Evolutionary conservation across 92 coral and sea anemone genomes (phyloP), one percentile per base, ranked within the genome.

Genomic region (Zoanthus gigantus): DNA sequence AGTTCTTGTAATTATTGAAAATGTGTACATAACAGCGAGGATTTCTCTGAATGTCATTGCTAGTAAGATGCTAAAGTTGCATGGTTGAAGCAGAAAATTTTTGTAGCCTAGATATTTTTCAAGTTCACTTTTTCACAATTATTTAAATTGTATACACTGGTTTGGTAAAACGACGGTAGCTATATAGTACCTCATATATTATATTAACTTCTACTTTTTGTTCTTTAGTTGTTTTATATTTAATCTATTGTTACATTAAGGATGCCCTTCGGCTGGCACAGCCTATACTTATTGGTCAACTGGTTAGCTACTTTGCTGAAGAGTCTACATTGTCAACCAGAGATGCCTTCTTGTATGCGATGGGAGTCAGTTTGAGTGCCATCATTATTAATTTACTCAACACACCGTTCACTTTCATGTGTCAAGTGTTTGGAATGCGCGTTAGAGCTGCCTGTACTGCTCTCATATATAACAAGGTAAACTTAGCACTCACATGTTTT

Each of bases 351-450:
- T 28, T 91, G 75, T 84, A 69, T 78, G 94, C 92, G 18, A 4
- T 88, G 71, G 94, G 92, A 5, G 92, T 91, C 72, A 90, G 89
- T 28, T 3, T 91, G 42, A 83, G 87, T 84, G 89, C 90, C 46
- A 66, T 91, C 8, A 61, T 88, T 1, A 86, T 88, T 42, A 91
- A 90, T 63, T 78, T 91, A 47, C 83, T 91, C 9, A 91, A 88
- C 78, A 79, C 92, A 6, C 94, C 94, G 12, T 91, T 88, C 74
- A 88, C 92, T 2, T 91, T 88, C 66, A n/a, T 88, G 74, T 85
- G 92, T 3, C 94, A 91, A 72, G 68, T 88, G 86, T 84, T 84
- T 34, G 94, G 94, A 7, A 91, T 91, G 94, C 89, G 94, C 1
- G 56, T 88, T 48, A 91, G 94, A 78, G 87, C 89, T 63, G 92